Evolutionary conservation across 1,140 invertebrate species (phyloP), one percentile per base, ranked within the genome.

Genomic region (Temnothorax nylanderi): DNA sequence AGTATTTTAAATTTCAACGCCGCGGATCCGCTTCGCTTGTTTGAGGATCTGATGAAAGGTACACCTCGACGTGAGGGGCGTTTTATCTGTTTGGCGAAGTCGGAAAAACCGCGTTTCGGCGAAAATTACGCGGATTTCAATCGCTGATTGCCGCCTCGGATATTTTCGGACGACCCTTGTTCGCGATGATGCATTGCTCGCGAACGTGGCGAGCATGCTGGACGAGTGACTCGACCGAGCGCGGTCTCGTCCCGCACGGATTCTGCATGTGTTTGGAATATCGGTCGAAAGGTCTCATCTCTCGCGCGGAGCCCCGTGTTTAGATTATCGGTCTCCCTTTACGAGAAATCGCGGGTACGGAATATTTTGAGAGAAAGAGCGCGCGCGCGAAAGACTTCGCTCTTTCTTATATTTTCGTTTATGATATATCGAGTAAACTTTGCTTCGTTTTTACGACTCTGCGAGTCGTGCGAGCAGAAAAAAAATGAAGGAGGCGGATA

Each of bases 111-210:
- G 26, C 58, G 16, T 44, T 26, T 37, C 44, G 47, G 47, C 34
- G 62, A 56, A 26, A 41, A 58, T 84, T 44, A 76, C 41, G n/a
- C 41, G n/a, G n/a, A 37, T 67, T 41, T 69, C 49, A 18, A 49
- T 51, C 34, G 62, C 13, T 34, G 47, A 71, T 81, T 71, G 54
- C 47, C 1, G 34, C 78, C 11, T 81, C 65, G 78, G 64, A 32
- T 81, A 81, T 81, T 81, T 81, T 81, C 65, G 78, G 78, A 81
- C 77, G 64, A 81, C 21, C 49, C 77, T 81, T 81, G 78, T 71
- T 71, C 65, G 37, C 7, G 64, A 81, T 71, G 78, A 81, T 81
- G 78, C 65, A 81, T 60, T 58, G 65, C 64, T 32, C 64, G 49
- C 34, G 49, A 67, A 56, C 65, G 80, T 13, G 76, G 62, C 76